Evolutionary conservation across 2,113 vertebrate species (phyloP).

Genomic region (Pseudopipra pipra): DNA sequence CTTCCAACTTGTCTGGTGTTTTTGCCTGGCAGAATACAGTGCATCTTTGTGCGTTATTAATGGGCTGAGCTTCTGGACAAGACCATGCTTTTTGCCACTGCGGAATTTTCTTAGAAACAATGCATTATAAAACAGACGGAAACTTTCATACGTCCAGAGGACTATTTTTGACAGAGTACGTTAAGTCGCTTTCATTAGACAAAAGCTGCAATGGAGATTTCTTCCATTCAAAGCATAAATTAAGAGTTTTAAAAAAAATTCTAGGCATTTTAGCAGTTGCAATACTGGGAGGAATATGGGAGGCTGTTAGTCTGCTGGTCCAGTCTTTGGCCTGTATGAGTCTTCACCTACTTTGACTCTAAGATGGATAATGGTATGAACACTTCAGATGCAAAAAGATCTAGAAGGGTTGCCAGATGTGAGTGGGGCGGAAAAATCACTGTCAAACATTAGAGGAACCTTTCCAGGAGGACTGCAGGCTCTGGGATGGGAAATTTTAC

Average conservation of each 20-base stretch:
- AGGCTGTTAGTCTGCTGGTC: neutral
- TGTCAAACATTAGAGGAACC: neutral
- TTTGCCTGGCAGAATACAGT: conserved; percentile 68
- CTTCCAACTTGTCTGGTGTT: conserved; percentile 63
- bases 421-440: neutral
- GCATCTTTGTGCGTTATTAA: conserved; percentile 71
- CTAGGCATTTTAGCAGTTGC: neutral
- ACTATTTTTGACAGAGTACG: neutral
- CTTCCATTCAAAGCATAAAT: neutral
- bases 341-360: neutral
- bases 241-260: neutral
- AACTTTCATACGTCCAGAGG: neutral
- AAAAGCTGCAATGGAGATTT: neutral
- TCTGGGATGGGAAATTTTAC: neutral
- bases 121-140: neutral
- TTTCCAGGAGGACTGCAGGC: neutral
- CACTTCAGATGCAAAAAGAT: neutral
- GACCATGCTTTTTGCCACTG: conserved; percentile 9
- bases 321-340: neutral
- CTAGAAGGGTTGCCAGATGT: neutral
- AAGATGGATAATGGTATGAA: neutral
- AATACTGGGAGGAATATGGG: neutral
- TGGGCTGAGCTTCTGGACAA: conserved; percentile 55
- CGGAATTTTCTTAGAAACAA: conserved; percentile 9
- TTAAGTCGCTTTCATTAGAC: neutral